Conservation (phyloP, 1,140 invertebrate species). For the Globodera rostochiensis region DNA sequence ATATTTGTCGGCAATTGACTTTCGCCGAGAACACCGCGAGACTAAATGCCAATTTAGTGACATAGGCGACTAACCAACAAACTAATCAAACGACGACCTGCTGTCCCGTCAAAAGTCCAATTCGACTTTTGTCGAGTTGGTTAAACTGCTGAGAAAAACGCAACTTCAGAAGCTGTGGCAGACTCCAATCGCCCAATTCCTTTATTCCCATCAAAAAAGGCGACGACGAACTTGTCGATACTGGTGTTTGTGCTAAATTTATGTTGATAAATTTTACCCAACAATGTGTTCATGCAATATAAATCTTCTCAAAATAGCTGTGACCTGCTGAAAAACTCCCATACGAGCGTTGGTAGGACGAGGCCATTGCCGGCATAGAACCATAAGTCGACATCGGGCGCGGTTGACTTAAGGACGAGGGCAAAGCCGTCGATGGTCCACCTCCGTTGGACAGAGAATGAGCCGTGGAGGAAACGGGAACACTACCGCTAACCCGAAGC, state of each 20-base stretch:
- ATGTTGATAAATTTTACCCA: background rate
- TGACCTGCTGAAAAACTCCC: constrained; percentile 29
- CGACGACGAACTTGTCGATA: background rate
- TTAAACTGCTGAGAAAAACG: constrained; percentile 96
- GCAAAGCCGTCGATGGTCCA: constrained; percentile 7
- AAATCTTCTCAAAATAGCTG: background rate
- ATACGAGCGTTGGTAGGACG: constrained; percentile 1
- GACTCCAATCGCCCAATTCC: constrained; percentile 47
- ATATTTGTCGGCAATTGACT: constrained; percentile 84
- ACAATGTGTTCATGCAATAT: background rate
- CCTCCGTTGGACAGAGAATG: constrained; percentile 9
- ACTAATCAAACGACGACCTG: constrained; percentile 71
- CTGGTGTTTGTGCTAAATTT: constrained; percentile 25
- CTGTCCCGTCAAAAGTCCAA: constrained; percentile 72
- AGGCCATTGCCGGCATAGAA: constrained; percentile 17
- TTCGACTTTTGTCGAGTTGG: constrained; percentile 55
- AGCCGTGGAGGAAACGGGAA: constrained; percentile 28
- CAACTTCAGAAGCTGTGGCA: constrained; percentile 78
- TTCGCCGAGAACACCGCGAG: constrained; percentile 85
- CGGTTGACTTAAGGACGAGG: constrained; percentile 9
- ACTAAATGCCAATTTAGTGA: background rate
- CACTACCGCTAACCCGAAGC: constrained; percentile 7
- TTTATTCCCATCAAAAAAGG: constrained; percentile 47
- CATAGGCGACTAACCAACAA: background rate
- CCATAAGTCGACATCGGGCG: constrained; percentile 35